Conservation (phyloP, 1,140 invertebrate genomes). For the Tenebrio molitor region DNA sequence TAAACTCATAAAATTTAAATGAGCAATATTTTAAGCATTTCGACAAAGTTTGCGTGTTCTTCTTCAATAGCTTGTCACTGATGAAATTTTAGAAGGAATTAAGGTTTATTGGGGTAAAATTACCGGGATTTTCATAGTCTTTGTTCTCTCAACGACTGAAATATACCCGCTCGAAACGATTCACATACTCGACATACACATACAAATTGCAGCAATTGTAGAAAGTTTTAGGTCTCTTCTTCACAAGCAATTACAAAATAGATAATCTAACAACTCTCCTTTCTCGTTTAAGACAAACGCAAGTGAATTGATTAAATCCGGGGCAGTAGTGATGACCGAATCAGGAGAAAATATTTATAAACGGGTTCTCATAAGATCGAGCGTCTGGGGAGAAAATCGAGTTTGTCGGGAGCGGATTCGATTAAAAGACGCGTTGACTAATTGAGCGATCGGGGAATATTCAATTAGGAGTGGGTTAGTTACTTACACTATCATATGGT, state of each 20-base stretch:
- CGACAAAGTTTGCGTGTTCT: neutral
- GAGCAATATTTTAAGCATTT: neutral
- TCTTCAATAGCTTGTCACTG: neutral
- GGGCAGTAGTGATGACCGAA: neutral
- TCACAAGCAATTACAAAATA: neutral
- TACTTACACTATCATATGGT: conserved; percentile 95
- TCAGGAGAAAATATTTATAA: neutral
- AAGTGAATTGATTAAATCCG: neutral
- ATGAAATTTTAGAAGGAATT: neutral
- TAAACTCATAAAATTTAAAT: neutral
- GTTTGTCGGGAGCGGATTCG: neutral
- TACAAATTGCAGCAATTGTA: conserved; percentile 1
- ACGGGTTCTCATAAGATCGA: neutral
- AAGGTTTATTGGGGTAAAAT: conserved; percentile 1
- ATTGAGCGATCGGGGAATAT: conserved; percentile 19
- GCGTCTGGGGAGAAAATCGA: neutral
- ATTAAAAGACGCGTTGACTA: conserved; percentile 2
- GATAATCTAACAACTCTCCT: neutral
- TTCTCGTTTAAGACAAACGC: neutral
- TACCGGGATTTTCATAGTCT: neutral
- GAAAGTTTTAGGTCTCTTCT: neutral
- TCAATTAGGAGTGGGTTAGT: conserved; percentile 7
- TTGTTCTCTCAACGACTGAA: neutral
- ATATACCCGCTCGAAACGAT: neutral
- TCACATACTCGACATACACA: neutral